Evolutionary conservation across 1,140 invertebrate genomes (phyloP).

Genomic region (Batillaria attramentaria): DNA sequence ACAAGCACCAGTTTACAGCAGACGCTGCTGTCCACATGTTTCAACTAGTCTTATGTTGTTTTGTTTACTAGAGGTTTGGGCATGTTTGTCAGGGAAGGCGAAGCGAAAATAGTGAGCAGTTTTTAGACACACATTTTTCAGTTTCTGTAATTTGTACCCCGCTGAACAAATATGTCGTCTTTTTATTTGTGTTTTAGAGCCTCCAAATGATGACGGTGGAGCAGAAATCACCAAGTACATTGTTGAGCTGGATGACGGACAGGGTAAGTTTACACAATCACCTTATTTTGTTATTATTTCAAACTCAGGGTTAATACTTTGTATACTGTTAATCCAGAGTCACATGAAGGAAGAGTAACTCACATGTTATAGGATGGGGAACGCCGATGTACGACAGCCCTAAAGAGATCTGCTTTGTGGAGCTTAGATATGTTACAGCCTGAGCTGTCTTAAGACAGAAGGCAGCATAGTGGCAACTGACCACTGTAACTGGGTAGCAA

Average conservation of each 20-base stretch:
- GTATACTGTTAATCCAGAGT: background rate
- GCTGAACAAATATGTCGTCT: too few species aligned
- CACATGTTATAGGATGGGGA: background rate
- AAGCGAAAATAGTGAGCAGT: too few species aligned
- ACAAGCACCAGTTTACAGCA: too few species aligned
- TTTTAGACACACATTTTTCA: too few species aligned
- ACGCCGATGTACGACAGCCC: background rate
- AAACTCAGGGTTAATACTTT: background rate
- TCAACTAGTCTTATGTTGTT: too few species aligned
- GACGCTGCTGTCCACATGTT: too few species aligned
- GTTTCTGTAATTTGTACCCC: too few species aligned
- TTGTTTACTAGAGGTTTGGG: too few species aligned
- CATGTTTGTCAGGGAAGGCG: too few species aligned
- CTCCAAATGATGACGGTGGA: slow-evolving; percentile 84
- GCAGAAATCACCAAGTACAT: slow-evolving; percentile 83
- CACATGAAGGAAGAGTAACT: background rate
- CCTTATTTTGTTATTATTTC: background rate
- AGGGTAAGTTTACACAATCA: slow-evolving; percentile 63
- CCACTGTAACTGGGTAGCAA: too few species aligned
- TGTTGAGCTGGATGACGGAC: slow-evolving; percentile 76
- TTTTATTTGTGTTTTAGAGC: slow-evolving; percentile 77
- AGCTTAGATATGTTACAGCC: background rate
- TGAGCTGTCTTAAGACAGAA: background rate
- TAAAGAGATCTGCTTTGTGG: background rate
- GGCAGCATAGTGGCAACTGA: too few species aligned